Evolutionary conservation across 1,140 invertebrate genomes (phyloP).

Genomic region (Drosophila arizonae): DNA sequence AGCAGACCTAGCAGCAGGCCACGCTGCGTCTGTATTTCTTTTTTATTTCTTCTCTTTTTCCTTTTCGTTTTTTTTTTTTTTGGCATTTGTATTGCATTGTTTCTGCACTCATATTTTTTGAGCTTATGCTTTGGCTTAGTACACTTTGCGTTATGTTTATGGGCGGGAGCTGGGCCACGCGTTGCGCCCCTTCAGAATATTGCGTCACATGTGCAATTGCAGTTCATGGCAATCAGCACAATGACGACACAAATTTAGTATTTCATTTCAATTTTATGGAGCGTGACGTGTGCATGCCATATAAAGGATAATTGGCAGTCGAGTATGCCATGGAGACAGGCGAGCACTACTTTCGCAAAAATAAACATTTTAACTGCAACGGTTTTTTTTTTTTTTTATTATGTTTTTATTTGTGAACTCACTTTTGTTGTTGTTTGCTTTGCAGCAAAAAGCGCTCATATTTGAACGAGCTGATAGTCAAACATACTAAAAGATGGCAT

Average conservation of each 20-base stretch:
- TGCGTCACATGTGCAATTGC: conserved; percentile 65
- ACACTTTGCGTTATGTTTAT: conserved; percentile 63
- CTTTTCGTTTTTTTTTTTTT: too few species aligned
- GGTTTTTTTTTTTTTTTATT: not conserved
- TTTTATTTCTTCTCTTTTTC: not conserved
- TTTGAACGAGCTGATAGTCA: conserved; percentile 11
- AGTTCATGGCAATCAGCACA: conserved; percentile 74
- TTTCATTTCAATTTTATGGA: conserved; percentile 77
- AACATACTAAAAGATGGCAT: conserved; percentile 5
- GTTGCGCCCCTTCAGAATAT: not conserved
- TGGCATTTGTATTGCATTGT: conserved; percentile 1
- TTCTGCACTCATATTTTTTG: not conserved
- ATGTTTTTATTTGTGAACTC: too few species aligned
- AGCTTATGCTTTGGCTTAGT: conserved; percentile 25
- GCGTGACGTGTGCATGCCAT: conserved; percentile 57
- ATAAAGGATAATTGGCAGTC: conserved; percentile 66
- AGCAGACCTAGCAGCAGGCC: conserved; percentile 14
- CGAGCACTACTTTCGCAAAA: not conserved
- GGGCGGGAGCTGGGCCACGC: conserved; percentile 36
- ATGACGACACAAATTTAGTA: conserved; percentile 70
- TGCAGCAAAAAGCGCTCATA: conserved; percentile 4
- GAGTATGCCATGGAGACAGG: conserved; percentile 39
- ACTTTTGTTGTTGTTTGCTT: not conserved
- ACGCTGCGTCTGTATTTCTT: conserved; percentile 11
- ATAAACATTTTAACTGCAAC: conserved; percentile 25